Base-by-base conservation (phyloP, 1,140 invertebrate genomes). In the Drosophila littoralis region DNA sequence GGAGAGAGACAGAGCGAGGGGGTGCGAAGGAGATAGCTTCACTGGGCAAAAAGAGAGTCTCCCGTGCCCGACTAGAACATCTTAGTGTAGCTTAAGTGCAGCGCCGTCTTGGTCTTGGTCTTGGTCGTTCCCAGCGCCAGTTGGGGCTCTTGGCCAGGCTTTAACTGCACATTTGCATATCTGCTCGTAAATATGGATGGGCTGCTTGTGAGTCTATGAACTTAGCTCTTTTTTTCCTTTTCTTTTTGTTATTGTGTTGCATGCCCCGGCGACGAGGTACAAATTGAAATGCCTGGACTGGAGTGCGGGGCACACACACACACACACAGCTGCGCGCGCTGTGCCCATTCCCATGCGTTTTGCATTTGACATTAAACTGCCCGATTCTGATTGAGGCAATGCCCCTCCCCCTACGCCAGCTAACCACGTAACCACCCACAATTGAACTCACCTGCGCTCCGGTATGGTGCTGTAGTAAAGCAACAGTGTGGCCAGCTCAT, bases 381-480 rank as follows among this genome's bases (percentile, higher is more conserved):
- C 75, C 79, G 77, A 88, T 86, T 79, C 75, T 75, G 77, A 80
- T 74, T 80, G 64, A 66, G 66, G 42, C 48, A 60, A 60, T 52
- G 28, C 36, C 3, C 61, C 36, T 32, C 57, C 28, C 50, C 42
- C 9, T 3, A n/a, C n/a, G 8, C 32, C 22, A 22, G 22, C 22
- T 22, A 22, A 22, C 28, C 22, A 28, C 33, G 2, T 22, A 22
- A 22, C 28, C 22, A 28, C 33, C 8, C 28, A n/a, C 48, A 4
- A 32, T 28, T 55, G 7, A 36, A 89, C 92, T 94, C 92, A 94
- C 94, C 92, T 88, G 73, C 84, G 93, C 57, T 92, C 86, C 17
- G 94, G 93, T 79, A 94, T 93, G 42, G 93, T 93, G 51, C 93
- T 93, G 88, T 94, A 94, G 92, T 94, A 94, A 55, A 94, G 89